phyloP scores from a whole-genome alignment of 2,113 vertebrate species.

The Ophthalmolycus amberensis region DNA sequence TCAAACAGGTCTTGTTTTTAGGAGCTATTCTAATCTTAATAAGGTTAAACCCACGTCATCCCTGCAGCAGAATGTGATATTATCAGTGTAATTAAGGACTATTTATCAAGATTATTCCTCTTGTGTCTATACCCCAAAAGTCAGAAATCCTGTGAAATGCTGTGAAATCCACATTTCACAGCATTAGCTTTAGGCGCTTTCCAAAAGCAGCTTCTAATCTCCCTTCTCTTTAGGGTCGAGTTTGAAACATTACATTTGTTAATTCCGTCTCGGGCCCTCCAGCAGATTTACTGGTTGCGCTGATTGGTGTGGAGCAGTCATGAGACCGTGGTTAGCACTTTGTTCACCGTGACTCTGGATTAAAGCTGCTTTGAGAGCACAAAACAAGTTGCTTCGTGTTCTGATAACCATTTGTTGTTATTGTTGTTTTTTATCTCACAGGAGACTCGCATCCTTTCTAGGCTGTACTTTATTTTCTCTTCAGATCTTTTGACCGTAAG shows the following conservation, averaged over 20 bases:
- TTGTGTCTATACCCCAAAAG: background rate
- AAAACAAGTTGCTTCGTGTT: background rate
- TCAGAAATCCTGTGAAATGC: no score
- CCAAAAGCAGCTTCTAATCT: constrained; percentile 21
- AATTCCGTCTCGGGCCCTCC: constrained; percentile 21
- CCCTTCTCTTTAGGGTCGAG: background rate
- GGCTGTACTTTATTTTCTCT: background rate
- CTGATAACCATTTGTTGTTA: background rate
- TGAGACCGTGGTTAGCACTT: constrained; percentile 40
- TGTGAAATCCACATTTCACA: no score
- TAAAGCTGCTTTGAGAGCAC: background rate
- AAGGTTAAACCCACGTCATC: background rate
- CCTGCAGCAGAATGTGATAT: background rate
- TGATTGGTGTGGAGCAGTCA: constrained; percentile 48
- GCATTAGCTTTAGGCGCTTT: background rate
- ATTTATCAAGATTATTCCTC: constrained; percentile 6
- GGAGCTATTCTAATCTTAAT: background rate
- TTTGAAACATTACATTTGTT: background rate
- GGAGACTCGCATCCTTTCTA: background rate
- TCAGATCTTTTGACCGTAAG: background rate
- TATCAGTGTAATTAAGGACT: background rate
- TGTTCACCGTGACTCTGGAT: constrained; percentile 29
- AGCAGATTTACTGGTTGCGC: constrained; percentile 31
- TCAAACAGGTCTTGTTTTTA: background rate
- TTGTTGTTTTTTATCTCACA: background rate